These are phyloP conservation scores for Emydoidea blandingii DNA, from an alignment of 2,797 vertebrate species.

Conservation along the genomic window DNA sequence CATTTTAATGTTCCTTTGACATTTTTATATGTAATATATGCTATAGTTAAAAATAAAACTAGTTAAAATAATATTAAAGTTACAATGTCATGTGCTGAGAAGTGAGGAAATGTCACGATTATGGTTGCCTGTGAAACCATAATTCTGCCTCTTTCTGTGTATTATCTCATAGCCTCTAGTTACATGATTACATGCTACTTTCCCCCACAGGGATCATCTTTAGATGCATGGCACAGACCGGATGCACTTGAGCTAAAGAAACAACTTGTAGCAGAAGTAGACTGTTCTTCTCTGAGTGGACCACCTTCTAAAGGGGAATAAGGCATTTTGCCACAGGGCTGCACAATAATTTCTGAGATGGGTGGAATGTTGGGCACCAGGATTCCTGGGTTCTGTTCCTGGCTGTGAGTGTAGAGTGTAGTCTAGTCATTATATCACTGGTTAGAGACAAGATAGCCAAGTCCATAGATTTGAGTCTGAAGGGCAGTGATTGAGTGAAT, in stretches of 20 bases:
- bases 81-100: rapidly evolving
- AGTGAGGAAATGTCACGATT: not conserved
- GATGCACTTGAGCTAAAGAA: not conserved
- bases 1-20: not conserved
- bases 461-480: not conserved
- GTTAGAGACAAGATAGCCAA: not conserved
- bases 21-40: not conserved
- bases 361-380: rapidly evolving
- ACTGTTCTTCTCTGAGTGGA: not conserved
- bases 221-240: not conserved
- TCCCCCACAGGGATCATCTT: not conserved
- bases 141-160: not conserved
- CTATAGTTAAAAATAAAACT: not conserved
- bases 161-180: not conserved
- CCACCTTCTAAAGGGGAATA: not conserved
- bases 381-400: rapidly evolving
- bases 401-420: no score
- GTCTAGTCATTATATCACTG: rapidly evolving
- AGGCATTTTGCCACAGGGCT: not conserved
- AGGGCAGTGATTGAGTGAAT: slow-evolving; percentile 25
- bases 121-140: not conserved
- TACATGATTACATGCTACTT: not conserved
- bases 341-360: rapidly evolving
- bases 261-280: not conserved
- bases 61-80: not conserved